A percentile compares a stretch with the other conserved stretches of the same genome.
phyloP scores from a whole-genome alignment of 2,113 vertebrate genomes.

The Paraplagusia blochii region DNA sequence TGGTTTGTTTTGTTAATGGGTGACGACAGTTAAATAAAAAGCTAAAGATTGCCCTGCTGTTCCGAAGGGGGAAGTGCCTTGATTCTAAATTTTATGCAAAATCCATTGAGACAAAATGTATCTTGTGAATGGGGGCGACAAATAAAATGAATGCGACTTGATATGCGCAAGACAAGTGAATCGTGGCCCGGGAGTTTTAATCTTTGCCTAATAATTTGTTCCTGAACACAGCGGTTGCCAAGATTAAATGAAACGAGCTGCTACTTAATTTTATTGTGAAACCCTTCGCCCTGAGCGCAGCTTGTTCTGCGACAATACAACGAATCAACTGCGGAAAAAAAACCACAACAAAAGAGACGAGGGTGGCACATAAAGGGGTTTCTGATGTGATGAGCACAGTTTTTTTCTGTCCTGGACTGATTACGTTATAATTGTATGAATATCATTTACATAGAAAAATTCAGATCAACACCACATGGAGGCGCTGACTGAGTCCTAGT shows the following conservation, averaged over 20 bases:
- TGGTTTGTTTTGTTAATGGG: no score
- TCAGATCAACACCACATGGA: slow-evolving; percentile 51
- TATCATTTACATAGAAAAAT: slow-evolving; percentile 62
- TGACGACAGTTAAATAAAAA: no score
- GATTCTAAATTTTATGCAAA: no score
- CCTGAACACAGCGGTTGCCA: neutral
- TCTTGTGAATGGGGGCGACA: no score
- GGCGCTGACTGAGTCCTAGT: slow-evolving; percentile 41
- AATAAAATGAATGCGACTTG: no score
- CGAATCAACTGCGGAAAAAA: slow-evolving; percentile 34
- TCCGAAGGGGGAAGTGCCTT: no score
- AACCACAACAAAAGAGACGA: slow-evolving; percentile 43
- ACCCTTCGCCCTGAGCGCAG: slow-evolving; percentile 11
- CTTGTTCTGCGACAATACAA: slow-evolving; percentile 29
- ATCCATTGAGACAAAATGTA: no score
- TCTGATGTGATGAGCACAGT: slow-evolving; percentile 46
- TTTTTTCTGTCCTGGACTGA: slow-evolving; percentile 52
- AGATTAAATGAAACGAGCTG: slow-evolving; percentile 29
- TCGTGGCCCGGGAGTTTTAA: neutral
- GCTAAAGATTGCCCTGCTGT: no score
- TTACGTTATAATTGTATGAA: slow-evolving; percentile 50
- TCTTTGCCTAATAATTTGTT: slow-evolving; percentile 10
- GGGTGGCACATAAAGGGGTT: slow-evolving; percentile 53
- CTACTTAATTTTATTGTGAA: slow-evolving; percentile 14
- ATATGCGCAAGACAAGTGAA: no score